These are phyloP conservation scores for Cheiracanthium punctorium DNA, from an alignment of 2,888 invertebrate genomes.

Conservation along the genomic window DNA sequence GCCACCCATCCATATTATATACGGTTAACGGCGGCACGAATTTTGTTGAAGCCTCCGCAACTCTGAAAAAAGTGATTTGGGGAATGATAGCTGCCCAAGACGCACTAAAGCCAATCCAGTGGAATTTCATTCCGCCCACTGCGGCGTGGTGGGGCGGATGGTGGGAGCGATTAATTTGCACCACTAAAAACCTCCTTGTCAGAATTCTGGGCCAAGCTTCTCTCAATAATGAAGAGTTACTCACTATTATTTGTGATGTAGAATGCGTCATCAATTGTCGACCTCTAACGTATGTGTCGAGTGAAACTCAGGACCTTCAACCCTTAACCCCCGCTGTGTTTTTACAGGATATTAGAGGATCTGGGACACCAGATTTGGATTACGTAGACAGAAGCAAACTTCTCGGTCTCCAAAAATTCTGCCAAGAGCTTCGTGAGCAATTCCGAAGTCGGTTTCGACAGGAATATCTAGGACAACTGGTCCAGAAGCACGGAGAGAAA, in stretches of 20 bases:
- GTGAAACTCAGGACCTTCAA: neutral
- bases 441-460: too few species aligned
- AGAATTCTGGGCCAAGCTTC: neutral
- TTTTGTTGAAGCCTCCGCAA: neutral
- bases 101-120: too few species aligned
- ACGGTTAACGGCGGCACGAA: neutral
- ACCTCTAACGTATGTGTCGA: neutral
- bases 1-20: neutral
- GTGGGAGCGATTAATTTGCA: too few species aligned
- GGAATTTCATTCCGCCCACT: too few species aligned
- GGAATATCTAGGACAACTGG: too few species aligned
- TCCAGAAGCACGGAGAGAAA: too few species aligned
- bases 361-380: neutral
- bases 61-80: too few species aligned
- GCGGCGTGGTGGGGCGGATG: too few species aligned
- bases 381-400: neutral
- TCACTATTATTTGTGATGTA: too few species aligned
- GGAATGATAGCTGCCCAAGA: too few species aligned
- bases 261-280: neutral
- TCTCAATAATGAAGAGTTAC: neutral
- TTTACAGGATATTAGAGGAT: neutral
- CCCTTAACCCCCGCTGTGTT: neutral
- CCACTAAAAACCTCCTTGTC: too few species aligned
- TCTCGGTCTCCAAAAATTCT: neutral
- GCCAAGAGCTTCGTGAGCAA: neutral